Conservation (phyloP, 2,888 invertebrate species). For the Aleiodes leptofemur region DNA sequence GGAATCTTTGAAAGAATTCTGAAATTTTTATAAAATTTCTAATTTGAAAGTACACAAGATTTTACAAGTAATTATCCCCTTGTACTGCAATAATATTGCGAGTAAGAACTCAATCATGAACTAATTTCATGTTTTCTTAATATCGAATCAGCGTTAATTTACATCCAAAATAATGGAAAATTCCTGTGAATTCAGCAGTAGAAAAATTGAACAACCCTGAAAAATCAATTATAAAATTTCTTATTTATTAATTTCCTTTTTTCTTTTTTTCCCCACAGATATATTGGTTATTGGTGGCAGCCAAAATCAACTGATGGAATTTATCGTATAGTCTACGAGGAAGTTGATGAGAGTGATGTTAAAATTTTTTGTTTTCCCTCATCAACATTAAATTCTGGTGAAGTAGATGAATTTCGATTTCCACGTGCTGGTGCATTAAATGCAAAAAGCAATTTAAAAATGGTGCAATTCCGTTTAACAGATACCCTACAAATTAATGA, state of each 20-base stretch:
- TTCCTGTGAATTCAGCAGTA: neutral
- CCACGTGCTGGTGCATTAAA: conserved; percentile 93
- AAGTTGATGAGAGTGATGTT: conserved; percentile 93
- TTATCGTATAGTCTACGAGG: conserved; percentile 90
- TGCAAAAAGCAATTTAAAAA: conserved; percentile 91
- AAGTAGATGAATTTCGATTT: conserved; percentile 91
- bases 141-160: neutral
- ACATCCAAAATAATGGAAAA: conserved; percentile 20
- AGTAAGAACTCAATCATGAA: too few relatives aligned
- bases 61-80: too few relatives aligned
- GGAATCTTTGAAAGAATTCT: too few relatives aligned
- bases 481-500: conserved; percentile 83
- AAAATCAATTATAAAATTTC: neutral
- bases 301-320: conserved; percentile 85
- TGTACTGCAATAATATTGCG: too few relatives aligned
- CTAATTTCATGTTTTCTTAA: too few relatives aligned
- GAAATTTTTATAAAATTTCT: too few relatives aligned
- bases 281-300: conserved; percentile 99
- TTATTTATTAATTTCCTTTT: neutral
- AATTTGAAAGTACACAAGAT: too few relatives aligned
- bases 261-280: conserved; percentile 71
- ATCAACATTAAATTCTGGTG: conserved; percentile 86
- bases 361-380: conserved; percentile 93
- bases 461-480: conserved; percentile 86
- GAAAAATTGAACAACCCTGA: neutral